These are phyloP conservation scores for Arothron firmamentum DNA, from an alignment of 2,113 vertebrate genomes.

Conservation along the genomic window DNA sequence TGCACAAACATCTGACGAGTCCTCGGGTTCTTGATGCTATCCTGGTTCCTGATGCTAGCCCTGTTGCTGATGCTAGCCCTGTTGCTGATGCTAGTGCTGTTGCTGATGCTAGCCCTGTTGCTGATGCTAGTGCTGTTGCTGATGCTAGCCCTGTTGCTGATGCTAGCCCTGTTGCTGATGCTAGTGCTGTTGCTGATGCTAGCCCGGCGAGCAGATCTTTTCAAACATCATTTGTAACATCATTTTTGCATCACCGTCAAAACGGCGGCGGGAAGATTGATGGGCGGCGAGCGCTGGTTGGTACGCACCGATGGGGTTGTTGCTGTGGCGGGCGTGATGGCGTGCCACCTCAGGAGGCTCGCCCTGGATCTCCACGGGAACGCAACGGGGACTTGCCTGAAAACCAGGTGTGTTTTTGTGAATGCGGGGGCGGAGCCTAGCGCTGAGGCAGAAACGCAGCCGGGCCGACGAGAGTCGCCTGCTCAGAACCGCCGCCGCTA, in stretches of 20 bases:
- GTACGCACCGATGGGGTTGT: constrained; percentile 44
- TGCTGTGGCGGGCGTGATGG: constrained; percentile 21
- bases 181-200: too few relatives aligned
- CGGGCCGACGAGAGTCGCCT: too few relatives aligned
- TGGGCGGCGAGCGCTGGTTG: constrained; percentile 55
- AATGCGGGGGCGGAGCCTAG: background rate
- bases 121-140: too few relatives aligned
- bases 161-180: too few relatives aligned
- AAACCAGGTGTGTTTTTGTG: too few relatives aligned
- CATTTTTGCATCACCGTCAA: constrained; percentile 65
- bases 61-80: too few relatives aligned
- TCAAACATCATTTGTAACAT: constrained; percentile 65
- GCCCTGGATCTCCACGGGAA: constrained; percentile 32
- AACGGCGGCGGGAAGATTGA: constrained; percentile 61
- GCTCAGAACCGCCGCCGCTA: too few relatives aligned
- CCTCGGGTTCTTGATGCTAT: constrained; percentile 49
- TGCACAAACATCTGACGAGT: constrained; percentile 48
- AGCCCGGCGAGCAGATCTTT: constrained; percentile 33
- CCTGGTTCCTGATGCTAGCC: too few relatives aligned
- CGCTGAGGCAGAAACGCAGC: too few relatives aligned
- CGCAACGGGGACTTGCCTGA: constrained; percentile 37
- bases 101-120: too few relatives aligned
- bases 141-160: too few relatives aligned
- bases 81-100: too few relatives aligned
- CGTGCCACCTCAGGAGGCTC: constrained; percentile 28